Percentiles rank a stretch among this genome's conserved stretches.
These are phyloP conservation scores for Diachasmimorpha longicaudata DNA, from an alignment of 1,140 invertebrate genomes.

Conservation along the genomic window DNA sequence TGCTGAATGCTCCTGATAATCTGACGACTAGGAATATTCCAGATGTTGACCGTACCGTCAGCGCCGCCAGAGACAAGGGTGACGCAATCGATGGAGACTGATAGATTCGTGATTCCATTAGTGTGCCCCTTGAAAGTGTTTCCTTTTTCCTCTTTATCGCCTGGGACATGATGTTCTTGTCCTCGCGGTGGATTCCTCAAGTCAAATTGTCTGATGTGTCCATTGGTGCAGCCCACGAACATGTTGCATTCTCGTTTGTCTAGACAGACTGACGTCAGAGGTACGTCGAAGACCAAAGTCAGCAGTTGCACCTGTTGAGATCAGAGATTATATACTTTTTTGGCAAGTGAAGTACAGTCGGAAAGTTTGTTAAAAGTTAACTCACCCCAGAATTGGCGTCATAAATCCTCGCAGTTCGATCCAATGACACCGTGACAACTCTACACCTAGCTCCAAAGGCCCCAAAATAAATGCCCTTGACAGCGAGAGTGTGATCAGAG, in stretches of 20 bases:
- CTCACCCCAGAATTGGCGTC: slow-evolving; percentile 68
- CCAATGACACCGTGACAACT: slow-evolving; percentile 78
- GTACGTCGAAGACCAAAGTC: slow-evolving; percentile 75
- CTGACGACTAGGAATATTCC: slow-evolving; percentile 79
- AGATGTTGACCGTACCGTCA: slow-evolving; percentile 77
- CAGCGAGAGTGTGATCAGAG: slow-evolving; percentile 76
- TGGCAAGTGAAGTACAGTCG: no score
- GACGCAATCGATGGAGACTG: slow-evolving; percentile 72
- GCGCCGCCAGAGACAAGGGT: slow-evolving; percentile 76
- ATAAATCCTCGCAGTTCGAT: slow-evolving; percentile 84
- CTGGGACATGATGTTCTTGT: slow-evolving; percentile 69
- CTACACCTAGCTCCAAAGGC: slow-evolving; percentile 67
- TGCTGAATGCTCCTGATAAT: slow-evolving; percentile 73
- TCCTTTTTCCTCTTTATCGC: slow-evolving; percentile 50
- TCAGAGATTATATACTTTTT: not conserved
- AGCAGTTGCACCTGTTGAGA: slow-evolving; percentile 65
- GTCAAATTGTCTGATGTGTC: slow-evolving; percentile 73
- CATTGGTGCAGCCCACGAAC: slow-evolving; percentile 76
- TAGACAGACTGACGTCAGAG: slow-evolving; percentile 73
- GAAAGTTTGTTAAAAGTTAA: no score
- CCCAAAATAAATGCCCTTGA: slow-evolving; percentile 77
- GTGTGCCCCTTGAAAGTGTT: slow-evolving; percentile 69
- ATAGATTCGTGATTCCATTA: slow-evolving; percentile 72
- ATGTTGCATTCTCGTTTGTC: slow-evolving; percentile 74
- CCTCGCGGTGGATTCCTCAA: slow-evolving; percentile 71